A percentile compares a stretch with the other conserved stretches of the same genome.
phyloP scores from a whole-genome alignment of 2,113 vertebrate species.

The Falco punctatus region DNA sequence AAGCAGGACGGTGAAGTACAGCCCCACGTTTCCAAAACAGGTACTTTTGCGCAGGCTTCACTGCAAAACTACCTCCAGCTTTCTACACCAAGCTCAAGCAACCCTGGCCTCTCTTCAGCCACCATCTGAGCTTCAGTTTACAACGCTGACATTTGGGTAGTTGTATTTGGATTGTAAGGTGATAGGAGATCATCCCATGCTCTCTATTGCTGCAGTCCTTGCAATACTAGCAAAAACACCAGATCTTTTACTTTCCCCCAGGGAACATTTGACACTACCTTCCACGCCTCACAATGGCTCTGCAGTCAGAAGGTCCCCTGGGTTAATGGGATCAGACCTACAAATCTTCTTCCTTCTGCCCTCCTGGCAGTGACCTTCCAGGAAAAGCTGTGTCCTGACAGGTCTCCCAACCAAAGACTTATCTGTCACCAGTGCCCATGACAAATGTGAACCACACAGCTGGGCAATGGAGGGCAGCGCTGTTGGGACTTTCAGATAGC shows the following conservation, averaged over 20 bases:
- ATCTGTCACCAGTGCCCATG: not conserved
- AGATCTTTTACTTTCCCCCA: not conserved
- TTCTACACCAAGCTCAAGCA: not conserved
- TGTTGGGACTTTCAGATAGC: not conserved
- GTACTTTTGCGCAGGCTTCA: not conserved
- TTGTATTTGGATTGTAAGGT: not conserved
- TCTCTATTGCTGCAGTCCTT: not conserved
- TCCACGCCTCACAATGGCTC: not conserved
- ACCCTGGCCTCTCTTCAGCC: not conserved
- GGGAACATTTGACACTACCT: not conserved
- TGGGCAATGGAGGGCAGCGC: accelerated
- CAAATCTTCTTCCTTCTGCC: not conserved
- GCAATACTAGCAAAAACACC: not conserved
- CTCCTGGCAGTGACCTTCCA: not conserved
- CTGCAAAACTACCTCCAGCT: not conserved
- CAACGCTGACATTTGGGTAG: not conserved
- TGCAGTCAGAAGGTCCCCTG: not conserved
- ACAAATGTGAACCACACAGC: not conserved
- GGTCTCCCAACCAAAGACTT: not conserved
- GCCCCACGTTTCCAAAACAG: not conserved
- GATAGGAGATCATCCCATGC: not conserved
- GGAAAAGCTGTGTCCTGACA: not conserved
- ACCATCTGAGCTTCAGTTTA: slow-evolving; percentile 4
- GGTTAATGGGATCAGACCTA: not conserved
- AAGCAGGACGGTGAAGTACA: not conserved